These are phyloP conservation scores for Nannoperca obscura DNA, from an alignment of 2,797 vertebrate genomes.

Conservation along the genomic window DNA sequence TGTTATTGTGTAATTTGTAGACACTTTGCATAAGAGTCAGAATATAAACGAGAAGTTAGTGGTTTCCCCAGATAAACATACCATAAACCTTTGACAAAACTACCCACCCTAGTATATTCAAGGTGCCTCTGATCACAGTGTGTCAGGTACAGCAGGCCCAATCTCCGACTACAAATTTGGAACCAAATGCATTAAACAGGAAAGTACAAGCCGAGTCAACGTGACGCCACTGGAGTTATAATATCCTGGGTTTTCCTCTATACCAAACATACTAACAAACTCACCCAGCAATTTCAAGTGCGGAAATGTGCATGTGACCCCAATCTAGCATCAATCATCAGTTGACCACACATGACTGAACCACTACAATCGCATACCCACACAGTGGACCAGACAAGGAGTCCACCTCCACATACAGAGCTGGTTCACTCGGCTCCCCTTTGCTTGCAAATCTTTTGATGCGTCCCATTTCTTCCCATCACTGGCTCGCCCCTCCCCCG, in stretches of 20 bases:
- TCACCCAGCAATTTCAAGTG: neutral
- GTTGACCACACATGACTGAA: slow-evolving; percentile 61
- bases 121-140: neutral
- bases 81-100: slow-evolving; percentile 18
- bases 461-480: slow-evolving; percentile 44
- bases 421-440: slow-evolving; percentile 30
- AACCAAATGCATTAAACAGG: neutral
- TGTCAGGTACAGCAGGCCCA: neutral
- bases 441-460: slow-evolving; percentile 46
- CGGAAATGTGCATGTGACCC: slow-evolving; percentile 41
- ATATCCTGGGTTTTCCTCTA: neutral
- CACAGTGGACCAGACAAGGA: slow-evolving; percentile 36
- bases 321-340: slow-evolving; percentile 42
- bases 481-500: slow-evolving; percentile 25
- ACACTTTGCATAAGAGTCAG: slow-evolving; percentile 25
- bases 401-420: slow-evolving; percentile 39
- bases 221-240: neutral
- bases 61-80: slow-evolving; percentile 34
- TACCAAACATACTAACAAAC: neutral
- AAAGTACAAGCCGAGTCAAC: neutral
- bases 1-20: slow-evolving; percentile 49
- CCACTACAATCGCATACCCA: slow-evolving; percentile 51
- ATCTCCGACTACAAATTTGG: neutral
- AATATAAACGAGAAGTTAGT: slow-evolving; percentile 41
- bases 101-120: neutral